These are phyloP conservation scores for Amphimedon queenslandica DNA, from an alignment of 37 sponge, comb jelly and placozoan species.

Conservation along the genomic window DNA sequence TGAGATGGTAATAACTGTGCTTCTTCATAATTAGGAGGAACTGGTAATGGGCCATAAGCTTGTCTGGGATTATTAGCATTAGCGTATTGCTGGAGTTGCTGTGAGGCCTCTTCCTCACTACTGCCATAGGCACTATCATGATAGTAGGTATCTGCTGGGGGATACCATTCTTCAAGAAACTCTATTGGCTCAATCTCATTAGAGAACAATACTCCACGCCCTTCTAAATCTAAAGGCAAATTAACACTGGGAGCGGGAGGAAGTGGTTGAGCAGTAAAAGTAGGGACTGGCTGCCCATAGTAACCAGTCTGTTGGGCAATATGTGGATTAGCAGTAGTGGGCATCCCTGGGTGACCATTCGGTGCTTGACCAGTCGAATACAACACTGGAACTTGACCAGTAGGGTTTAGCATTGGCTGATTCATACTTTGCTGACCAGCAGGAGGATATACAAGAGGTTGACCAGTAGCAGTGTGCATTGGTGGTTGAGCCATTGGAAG, in stretches of 20 bases:
- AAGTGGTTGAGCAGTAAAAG: too few species aligned
- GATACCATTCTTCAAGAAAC: too few species aligned
- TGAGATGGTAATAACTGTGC: constrained; percentile 15
- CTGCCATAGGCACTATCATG: too few species aligned
- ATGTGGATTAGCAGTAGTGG: too few species aligned
- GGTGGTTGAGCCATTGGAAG: too few species aligned
- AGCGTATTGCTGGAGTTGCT: too few species aligned
- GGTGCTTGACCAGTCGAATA: not conserved
- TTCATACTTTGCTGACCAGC: constrained; percentile 1
- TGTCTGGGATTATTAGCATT: constrained; percentile 9
- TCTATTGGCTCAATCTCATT: not conserved
- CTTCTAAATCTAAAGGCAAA: not conserved
- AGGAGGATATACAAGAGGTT: not conserved
- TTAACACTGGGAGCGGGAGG: not conserved
- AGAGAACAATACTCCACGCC: not conserved
- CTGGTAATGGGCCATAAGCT: constrained; percentile 35
- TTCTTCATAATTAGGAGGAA: constrained; percentile 36
- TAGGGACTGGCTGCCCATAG: too few species aligned
- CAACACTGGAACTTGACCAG: not conserved
- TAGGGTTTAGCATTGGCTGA: not conserved
- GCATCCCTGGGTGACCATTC: not conserved
- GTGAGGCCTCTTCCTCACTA: too few species aligned
- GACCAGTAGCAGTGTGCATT: too few species aligned
- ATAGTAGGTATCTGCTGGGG: too few species aligned
- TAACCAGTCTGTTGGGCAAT: too few species aligned